Evolutionary conservation across 2,888 invertebrate genomes (phyloP).

Genomic region (Ceriagrion tenellum): DNA sequence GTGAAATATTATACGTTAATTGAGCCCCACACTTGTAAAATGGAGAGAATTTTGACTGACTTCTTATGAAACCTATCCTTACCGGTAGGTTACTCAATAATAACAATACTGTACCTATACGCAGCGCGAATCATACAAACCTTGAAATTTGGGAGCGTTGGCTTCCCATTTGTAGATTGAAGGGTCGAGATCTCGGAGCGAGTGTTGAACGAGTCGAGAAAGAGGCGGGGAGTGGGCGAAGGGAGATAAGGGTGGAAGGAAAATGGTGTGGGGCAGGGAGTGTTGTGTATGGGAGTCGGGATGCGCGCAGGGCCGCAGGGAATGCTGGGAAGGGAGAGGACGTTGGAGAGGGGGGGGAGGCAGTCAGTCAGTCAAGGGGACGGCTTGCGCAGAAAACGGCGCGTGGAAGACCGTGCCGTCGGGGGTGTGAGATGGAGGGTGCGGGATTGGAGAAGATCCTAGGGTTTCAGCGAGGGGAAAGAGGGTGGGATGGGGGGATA

Average conservation of each 20-base stretch:
- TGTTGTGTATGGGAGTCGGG: background rate
- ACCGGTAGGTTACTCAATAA: too few species aligned
- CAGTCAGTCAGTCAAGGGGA: conserved; percentile 68
- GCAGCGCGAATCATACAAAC: too few species aligned
- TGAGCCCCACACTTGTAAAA: too few species aligned
- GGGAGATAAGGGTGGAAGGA: background rate
- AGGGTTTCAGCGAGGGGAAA: background rate
- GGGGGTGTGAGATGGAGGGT: background rate
- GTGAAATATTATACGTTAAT: too few species aligned
- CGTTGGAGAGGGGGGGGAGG: conserved; percentile 50
- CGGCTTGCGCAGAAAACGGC: background rate
- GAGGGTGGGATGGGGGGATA: background rate
- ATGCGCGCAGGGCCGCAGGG: background rate
- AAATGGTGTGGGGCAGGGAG: background rate
- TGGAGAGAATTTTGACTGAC: too few species aligned
- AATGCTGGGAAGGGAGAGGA: background rate
- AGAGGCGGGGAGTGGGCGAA: background rate
- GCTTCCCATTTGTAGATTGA: background rate
- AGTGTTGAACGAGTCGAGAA: background rate
- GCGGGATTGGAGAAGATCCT: background rate
- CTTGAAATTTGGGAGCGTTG: background rate
- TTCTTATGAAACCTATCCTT: too few species aligned
- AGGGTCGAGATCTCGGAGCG: background rate
- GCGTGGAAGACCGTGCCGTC: background rate
- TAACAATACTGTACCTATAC: too few species aligned